A percentile compares a stretch with the other conserved stretches of the same genome.
phyloP scores from a whole-genome alignment of 2,113 vertebrate species.

The pig (Sus scrofa) region T2T-Sscrofa CM000817.6:58351001-58351500 shows the following conservation, averaged over 20 bases:
- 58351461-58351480: background rate
- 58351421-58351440: background rate
- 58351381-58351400: background rate
- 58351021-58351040: background rate
- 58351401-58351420: background rate
- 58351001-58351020: conserved; percentile 8
- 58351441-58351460: background rate
- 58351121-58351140: background rate
- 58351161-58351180: background rate
- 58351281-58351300: background rate
- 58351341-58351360: background rate
- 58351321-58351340: background rate
- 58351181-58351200: background rate
- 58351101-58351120: conserved; percentile 27
- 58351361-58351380: background rate
- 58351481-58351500: background rate
- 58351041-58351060: background rate
- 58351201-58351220: background rate
- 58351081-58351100: background rate
- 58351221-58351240: background rate
- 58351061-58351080: background rate
- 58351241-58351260: background rate
- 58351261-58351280: background rate
- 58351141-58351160: conserved; percentile 36
- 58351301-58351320: background rate